phyloP scores from a whole-genome alignment of 2,113 vertebrate genomes.

The Dendrocopos noguchii region DNA sequence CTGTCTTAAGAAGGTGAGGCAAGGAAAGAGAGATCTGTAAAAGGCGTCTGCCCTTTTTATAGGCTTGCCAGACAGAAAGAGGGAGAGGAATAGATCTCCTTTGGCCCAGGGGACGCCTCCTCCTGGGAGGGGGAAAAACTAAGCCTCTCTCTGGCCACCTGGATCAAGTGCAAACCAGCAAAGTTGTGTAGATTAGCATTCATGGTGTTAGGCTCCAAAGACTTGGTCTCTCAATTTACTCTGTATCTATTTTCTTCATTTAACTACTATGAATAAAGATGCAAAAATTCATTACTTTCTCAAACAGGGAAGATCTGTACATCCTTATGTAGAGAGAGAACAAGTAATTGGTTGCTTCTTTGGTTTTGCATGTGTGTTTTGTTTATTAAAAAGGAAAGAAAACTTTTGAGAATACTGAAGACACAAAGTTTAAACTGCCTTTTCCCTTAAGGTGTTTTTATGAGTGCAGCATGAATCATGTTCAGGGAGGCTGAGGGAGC shows the following conservation, averaged over 20 bases:
- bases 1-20: too few relatives aligned
- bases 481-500: too few relatives aligned
- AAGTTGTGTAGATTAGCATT: background rate
- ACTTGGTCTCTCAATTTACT: background rate
- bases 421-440: background rate
- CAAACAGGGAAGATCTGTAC: background rate
- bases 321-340: background rate
- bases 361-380: background rate
- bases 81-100: too few relatives aligned
- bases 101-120: too few relatives aligned
- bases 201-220: background rate
- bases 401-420: background rate
- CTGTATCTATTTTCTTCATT: background rate
- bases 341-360: background rate
- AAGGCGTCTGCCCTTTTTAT: too few relatives aligned
- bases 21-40: too few relatives aligned
- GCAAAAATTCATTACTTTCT: background rate
- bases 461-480: background rate
- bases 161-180: too few relatives aligned
- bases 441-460: background rate
- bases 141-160: too few relatives aligned
- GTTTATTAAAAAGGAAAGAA: background rate
- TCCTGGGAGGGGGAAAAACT: too few relatives aligned
- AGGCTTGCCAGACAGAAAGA: too few relatives aligned
- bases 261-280: background rate